phyloP scores from a whole-genome alignment of 2,888 invertebrate genomes.

The Catocala fraxini region DNA sequence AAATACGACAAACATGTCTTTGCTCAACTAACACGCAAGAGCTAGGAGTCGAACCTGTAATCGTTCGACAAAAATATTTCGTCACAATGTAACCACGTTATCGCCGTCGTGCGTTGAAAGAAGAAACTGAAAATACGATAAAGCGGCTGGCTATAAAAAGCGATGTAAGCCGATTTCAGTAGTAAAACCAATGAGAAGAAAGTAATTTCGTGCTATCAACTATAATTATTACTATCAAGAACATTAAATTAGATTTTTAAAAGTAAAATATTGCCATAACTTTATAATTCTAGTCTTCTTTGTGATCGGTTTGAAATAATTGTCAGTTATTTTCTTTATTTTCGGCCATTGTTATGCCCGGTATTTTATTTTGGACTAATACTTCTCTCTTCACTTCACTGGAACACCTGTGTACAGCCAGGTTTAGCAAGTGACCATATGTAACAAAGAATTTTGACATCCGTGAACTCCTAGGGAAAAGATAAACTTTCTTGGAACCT shows the following conservation, averaged over 20 bases:
- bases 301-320: no score
- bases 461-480: no score
- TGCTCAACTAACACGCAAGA: conserved; percentile 7
- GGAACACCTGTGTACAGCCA: no score
- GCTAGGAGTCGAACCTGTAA: conserved; percentile 33
- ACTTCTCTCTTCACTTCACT: no score
- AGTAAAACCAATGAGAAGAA: conserved; percentile 19
- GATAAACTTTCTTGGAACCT: no score
- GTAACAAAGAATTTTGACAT: no score
- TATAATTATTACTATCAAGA: conserved; percentile 20
- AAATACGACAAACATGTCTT: background rate
- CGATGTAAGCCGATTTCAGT: conserved; percentile 20
- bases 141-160: conserved; percentile 24
- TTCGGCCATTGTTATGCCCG: no score
- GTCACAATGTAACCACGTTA: conserved; percentile 26
- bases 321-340: no score
- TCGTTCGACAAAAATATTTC: conserved; percentile 17
- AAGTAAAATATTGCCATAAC: background rate
- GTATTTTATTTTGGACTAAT: no score
- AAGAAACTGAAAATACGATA: conserved; percentile 32
- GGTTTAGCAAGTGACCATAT: no score
- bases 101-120: conserved; percentile 9
- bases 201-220: conserved; percentile 25
- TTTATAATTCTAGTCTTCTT: background rate
- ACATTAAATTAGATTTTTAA: conserved; percentile 4